phyloP scores from a whole-genome alignment of 1,140 invertebrate genomes.

The Hypothenemus hampei region DNA sequence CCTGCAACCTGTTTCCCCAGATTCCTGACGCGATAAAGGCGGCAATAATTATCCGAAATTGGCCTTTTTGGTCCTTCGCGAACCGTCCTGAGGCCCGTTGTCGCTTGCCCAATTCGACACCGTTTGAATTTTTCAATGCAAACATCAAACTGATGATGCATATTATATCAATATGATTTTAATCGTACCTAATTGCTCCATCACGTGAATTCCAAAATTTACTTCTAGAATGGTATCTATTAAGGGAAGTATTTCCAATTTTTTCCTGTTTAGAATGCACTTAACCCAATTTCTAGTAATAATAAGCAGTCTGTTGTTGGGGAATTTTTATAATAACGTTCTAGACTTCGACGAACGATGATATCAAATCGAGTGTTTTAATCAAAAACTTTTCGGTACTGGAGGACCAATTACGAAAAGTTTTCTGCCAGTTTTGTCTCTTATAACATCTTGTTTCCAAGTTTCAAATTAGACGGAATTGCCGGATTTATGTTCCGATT shows the following conservation, averaged over 20 bases:
- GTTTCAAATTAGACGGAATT: constrained; percentile 6
- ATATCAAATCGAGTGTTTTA: constrained; percentile 17
- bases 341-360: background rate
- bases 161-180: background rate
- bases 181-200: constrained; percentile 6
- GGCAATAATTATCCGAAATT: constrained; percentile 18
- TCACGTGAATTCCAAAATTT: too few species aligned
- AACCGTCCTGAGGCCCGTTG: too few species aligned
- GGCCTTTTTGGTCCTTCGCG: constrained; percentile 8
- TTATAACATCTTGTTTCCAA: constrained; percentile 21
- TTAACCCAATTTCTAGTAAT: too few species aligned
- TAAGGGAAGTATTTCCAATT: too few species aligned
- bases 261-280: too few species aligned
- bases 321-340: too few species aligned
- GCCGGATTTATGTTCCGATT: too few species aligned
- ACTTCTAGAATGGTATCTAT: too few species aligned
- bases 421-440: constrained; percentile 6
- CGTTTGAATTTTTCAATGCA: background rate
- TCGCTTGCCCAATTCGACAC: too few species aligned
- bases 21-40: constrained; percentile 21
- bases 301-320: too few species aligned
- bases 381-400: constrained; percentile 18
- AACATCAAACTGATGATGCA: too few species aligned
- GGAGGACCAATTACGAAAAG: constrained; percentile 17
- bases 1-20: constrained; percentile 19